A percentile compares a stretch with the other conserved stretches of the same genome.
phyloP scores from a whole-genome alignment of 2,797 vertebrate species.

The Moxostoma hubbsi region DNA sequence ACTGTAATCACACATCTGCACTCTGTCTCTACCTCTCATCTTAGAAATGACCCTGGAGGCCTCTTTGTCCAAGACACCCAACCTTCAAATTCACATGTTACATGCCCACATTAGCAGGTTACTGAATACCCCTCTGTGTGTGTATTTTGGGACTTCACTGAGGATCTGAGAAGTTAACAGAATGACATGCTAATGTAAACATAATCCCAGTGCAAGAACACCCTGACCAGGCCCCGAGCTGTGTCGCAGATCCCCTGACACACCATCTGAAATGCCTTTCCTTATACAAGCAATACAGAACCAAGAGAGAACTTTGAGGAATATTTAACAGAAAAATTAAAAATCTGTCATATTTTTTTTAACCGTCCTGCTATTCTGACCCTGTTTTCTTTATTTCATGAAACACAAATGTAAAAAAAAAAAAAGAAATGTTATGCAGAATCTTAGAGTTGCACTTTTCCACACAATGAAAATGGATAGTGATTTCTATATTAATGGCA shows the following conservation, averaged over 20 bases:
- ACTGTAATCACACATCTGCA: slow-evolving; percentile 46
- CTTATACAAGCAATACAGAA: background rate
- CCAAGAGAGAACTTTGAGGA: background rate
- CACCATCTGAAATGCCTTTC: background rate
- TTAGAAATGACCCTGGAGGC: slow-evolving; percentile 55
- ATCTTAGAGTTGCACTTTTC: too few species aligned
- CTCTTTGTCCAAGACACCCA: slow-evolving; percentile 49
- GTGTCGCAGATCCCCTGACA: background rate
- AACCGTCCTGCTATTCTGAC: too few species aligned
- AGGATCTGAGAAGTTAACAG: slow-evolving; percentile 28
- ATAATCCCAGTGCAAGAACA: slow-evolving; percentile 46
- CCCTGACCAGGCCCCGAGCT: slow-evolving; percentile 44
- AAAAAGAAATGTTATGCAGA: too few species aligned
- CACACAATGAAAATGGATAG: too few species aligned
- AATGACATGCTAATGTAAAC: slow-evolving; percentile 51
- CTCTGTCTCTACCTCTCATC: background rate
- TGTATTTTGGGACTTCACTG: slow-evolving; percentile 30
- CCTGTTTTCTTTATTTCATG: too few species aligned
- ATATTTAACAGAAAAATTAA: background rate
- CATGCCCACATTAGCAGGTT: slow-evolving; percentile 56
- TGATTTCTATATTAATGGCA: background rate
- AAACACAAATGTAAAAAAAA: too few species aligned
- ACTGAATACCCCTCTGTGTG: slow-evolving; percentile 56
- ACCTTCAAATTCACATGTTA: slow-evolving; percentile 48
- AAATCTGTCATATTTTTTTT: background rate